Conservation (phyloP, 2,113 vertebrate species). For the Odocoileus hemionus region DNA sequence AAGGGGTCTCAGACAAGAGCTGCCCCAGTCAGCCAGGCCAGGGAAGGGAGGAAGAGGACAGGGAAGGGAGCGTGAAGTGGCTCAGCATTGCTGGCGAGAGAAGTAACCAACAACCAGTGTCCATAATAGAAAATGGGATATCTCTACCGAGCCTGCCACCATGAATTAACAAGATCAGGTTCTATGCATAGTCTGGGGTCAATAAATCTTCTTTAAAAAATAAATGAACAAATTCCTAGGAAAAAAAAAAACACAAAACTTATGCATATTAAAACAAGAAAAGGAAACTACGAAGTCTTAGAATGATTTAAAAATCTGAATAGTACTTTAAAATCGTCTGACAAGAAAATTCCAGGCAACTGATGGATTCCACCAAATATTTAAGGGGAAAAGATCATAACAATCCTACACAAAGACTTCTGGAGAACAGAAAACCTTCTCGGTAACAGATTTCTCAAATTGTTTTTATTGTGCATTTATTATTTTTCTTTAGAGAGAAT, state of each 20-base stretch:
- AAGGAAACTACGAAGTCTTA: constrained; percentile 9
- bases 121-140: neutral
- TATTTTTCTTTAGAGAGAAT: neutral
- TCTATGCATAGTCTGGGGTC: neutral
- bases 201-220: neutral
- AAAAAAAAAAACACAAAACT: neutral
- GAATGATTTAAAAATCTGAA: constrained; percentile 21
- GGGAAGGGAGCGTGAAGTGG: neutral
- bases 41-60: neutral
- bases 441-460: neutral
- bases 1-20: neutral
- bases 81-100: neutral
- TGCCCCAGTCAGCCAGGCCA: neutral
- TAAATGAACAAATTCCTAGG: neutral
- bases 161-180: neutral
- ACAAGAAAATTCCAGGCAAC: neutral
- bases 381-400: neutral
- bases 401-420: neutral
- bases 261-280: neutral
- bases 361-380: constrained; percentile 1
- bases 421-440: neutral
- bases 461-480: neutral
- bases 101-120: neutral
- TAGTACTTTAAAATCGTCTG: neutral
- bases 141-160: neutral